A percentile compares a stretch with the other conserved stretches of the same genome.
These are phyloP conservation scores for Chironex yamaguchii DNA, from an alignment of 30 jellyfish, hydroid and myxozoan genomes.

Conservation along the genomic window DNA sequence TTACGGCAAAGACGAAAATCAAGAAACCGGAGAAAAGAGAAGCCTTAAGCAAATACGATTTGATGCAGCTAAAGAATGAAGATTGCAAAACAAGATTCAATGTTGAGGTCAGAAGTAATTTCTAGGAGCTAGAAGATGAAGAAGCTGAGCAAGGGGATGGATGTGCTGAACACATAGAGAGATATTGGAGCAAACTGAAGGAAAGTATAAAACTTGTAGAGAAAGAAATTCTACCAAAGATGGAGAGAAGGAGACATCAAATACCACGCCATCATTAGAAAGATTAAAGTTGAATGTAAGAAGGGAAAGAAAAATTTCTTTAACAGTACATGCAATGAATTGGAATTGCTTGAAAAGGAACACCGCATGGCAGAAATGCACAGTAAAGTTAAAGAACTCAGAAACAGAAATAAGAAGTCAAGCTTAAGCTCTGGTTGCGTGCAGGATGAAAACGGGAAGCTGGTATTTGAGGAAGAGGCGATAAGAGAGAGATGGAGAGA, in stretches of 20 bases:
- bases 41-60: background rate
- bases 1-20: background rate
- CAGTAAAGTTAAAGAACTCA: background rate
- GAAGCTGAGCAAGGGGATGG: background rate
- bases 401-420: background rate
- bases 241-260: too few relatives aligned
- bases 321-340: background rate
- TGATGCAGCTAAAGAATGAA: background rate
- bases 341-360: background rate
- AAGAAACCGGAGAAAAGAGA: background rate
- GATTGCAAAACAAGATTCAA: background rate
- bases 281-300: too few relatives aligned
- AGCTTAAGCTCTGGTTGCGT: background rate
- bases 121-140: background rate
- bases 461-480: slow-evolving; percentile 1
- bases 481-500: background rate
- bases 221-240: too few relatives aligned
- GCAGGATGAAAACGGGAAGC: background rate
- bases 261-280: too few relatives aligned
- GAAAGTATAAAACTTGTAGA: too few relatives aligned
- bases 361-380: background rate
- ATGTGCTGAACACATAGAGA: background rate
- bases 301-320: background rate
- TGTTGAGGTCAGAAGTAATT: background rate
- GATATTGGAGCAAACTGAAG: too few relatives aligned